Evolutionary conservation across 1,140 invertebrate genomes (phyloP).

Genomic region (Calliphora vicina): DNA sequence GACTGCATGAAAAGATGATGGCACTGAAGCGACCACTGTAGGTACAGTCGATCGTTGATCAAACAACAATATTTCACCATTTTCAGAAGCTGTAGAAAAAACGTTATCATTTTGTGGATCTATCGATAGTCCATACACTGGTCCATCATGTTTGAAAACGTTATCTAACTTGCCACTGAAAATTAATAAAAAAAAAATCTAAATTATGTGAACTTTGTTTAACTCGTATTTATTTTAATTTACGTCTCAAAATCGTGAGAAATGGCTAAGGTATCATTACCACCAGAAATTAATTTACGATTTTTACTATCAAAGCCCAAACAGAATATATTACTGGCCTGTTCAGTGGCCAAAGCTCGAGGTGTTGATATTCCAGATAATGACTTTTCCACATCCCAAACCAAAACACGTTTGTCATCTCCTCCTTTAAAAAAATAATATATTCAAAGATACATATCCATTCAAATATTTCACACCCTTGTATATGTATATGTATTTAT

Average conservation of each 20-base stretch:
- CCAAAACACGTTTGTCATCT: slow-evolving; percentile 87
- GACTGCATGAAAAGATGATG: slow-evolving; percentile 85
- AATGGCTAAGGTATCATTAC: slow-evolving; percentile 93
- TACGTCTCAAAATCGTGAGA: slow-evolving; percentile 85
- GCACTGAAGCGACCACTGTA: slow-evolving; percentile 69
- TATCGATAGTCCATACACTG: slow-evolving; percentile 87
- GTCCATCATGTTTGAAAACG: slow-evolving; percentile 84
- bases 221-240: slow-evolving; percentile 43
- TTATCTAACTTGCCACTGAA: slow-evolving; percentile 75
- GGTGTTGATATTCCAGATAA: slow-evolving; percentile 72
- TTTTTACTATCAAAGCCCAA: slow-evolving; percentile 84
- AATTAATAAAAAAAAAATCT: slow-evolving; percentile 32
- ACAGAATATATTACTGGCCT: slow-evolving; percentile 94
- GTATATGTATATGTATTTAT: neutral
- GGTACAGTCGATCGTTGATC: slow-evolving; percentile 71
- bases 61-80: slow-evolving; percentile 85
- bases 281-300: slow-evolving; percentile 87
- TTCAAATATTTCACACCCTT: no score
- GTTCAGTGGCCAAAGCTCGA: slow-evolving; percentile 79
- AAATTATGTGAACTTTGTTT: neutral
- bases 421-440: slow-evolving; percentile 72
- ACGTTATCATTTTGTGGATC: slow-evolving; percentile 84
- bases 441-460: neutral
- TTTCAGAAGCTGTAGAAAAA: slow-evolving; percentile 89
- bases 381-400: slow-evolving; percentile 87